phyloP scores from a whole-genome alignment of 2,888 invertebrate genomes.

The Mimas tiliae region DNA sequence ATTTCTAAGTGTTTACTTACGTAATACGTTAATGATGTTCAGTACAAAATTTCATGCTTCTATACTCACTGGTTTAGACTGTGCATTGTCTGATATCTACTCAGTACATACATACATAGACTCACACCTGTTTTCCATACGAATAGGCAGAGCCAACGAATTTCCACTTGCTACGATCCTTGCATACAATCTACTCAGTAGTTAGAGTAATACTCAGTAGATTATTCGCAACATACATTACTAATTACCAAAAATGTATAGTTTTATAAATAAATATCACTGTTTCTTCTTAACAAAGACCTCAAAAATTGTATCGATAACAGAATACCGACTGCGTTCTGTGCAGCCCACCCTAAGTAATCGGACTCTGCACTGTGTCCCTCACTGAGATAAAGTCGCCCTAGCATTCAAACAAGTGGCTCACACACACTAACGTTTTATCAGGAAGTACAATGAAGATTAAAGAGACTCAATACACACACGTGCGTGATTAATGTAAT shows the following conservation, averaged over 20 bases:
- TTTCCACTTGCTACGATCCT: too few relatives aligned
- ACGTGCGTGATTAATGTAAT: constrained; percentile 73
- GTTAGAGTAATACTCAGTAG: too few relatives aligned
- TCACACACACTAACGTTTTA: constrained; percentile 73
- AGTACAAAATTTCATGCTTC: too few relatives aligned
- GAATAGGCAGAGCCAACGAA: too few relatives aligned
- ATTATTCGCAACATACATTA: too few relatives aligned
- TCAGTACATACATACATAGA: too few relatives aligned
- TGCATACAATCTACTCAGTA: too few relatives aligned
- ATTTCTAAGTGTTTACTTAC: too few relatives aligned
- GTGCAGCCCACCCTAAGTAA: constrained; percentile 66
- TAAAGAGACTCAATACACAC: constrained; percentile 79
- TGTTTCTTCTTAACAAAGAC: background rate
- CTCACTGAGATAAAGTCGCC: constrained; percentile 82
- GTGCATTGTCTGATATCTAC: too few relatives aligned
- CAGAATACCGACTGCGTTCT: constrained; percentile 43
- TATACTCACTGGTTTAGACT: too few relatives aligned
- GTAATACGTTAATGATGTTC: too few relatives aligned
- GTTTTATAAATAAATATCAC: background rate
- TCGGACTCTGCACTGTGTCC: constrained; percentile 84
- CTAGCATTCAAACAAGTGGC: constrained; percentile 84
- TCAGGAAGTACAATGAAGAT: constrained; percentile 85
- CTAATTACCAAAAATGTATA: background rate
- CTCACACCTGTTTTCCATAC: too few relatives aligned
- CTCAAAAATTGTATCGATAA: constrained; percentile 53